These are phyloP conservation scores for Karalla daura DNA, from an alignment of 2,797 vertebrate species.

Conservation along the genomic window DNA sequence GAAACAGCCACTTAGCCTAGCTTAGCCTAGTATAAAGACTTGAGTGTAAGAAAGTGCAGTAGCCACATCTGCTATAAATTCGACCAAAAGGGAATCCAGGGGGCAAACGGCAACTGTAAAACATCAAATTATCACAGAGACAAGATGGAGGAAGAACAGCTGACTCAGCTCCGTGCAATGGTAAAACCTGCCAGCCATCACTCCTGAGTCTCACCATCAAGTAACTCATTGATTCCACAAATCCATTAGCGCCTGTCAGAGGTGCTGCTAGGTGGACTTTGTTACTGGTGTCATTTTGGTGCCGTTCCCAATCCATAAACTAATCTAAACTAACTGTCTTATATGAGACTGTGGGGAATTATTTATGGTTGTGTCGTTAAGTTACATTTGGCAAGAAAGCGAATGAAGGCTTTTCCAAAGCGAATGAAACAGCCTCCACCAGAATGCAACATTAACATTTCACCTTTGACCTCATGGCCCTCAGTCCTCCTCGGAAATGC, in stretches of 20 bases:
- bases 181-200: too few species aligned
- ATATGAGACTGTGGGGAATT: too few species aligned
- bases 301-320: not conserved
- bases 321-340: not conserved
- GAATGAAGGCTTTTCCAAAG: not conserved
- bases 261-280: not conserved
- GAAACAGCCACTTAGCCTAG: not conserved
- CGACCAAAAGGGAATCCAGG: too few species aligned
- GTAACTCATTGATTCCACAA: too few species aligned
- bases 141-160: too few species aligned
- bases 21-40: not conserved
- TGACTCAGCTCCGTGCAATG: too few species aligned
- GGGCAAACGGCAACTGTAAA: too few species aligned
- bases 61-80: too few species aligned
- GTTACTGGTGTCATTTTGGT: not conserved
- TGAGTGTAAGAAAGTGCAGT: not conserved
- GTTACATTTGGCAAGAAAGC: not conserved
- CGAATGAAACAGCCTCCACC: conserved; percentile 9
- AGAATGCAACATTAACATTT: conserved; percentile 8
- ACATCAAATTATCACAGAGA: too few species aligned
- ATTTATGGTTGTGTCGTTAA: too few species aligned
- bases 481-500: conserved; percentile 20
- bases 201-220: too few species aligned
- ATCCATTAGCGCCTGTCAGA: too few species aligned
- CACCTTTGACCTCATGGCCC: not conserved